Percentiles rank a stretch among this genome's conserved stretches.
These are phyloP conservation scores for Eristalis pertinax DNA, from an alignment of 2,888 invertebrate species.

Conservation along the genomic window DNA sequence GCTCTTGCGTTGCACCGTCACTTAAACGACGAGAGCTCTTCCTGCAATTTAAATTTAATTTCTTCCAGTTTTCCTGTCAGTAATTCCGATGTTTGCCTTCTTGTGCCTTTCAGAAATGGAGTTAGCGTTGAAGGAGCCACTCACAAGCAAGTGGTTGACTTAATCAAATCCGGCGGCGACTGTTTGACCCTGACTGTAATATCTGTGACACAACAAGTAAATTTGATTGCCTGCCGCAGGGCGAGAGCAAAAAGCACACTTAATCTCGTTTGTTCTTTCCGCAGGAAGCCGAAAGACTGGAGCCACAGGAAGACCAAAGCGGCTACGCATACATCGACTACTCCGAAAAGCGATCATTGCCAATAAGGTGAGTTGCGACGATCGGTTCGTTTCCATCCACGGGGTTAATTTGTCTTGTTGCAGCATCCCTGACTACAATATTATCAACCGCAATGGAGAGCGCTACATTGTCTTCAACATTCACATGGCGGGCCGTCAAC, in stretches of 20 bases:
- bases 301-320: conserved; percentile 89
- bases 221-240: conserved; percentile 33
- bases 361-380: conserved; percentile 83
- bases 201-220: conserved; percentile 95
- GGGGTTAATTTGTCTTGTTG: not conserved
- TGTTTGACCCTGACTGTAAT: conserved; percentile 97
- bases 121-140: conserved; percentile 99
- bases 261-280: not conserved
- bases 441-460: conserved; percentile 92
- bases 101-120: conserved; percentile 89
- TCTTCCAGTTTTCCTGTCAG: conserved; percentile 9
- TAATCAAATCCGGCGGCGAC: conserved; percentile 99
- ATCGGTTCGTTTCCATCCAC: not conserved
- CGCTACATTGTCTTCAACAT: conserved; percentile 98
- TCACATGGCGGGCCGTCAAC: conserved; percentile 98
- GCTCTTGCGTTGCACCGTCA: not conserved
- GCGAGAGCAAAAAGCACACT: not conserved
- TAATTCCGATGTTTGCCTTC: conserved; percentile 19
- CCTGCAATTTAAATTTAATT: conserved; percentile 56
- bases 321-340: conserved; percentile 94
- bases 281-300: conserved; percentile 91
- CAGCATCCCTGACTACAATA: conserved; percentile 97
- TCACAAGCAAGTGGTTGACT: conserved; percentile 99
- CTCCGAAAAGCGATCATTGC: conserved; percentile 95
- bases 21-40: conserved; percentile 8